Conservation (phyloP, 1,140 invertebrate genomes). For the Bicyclus anynana region DNA sequence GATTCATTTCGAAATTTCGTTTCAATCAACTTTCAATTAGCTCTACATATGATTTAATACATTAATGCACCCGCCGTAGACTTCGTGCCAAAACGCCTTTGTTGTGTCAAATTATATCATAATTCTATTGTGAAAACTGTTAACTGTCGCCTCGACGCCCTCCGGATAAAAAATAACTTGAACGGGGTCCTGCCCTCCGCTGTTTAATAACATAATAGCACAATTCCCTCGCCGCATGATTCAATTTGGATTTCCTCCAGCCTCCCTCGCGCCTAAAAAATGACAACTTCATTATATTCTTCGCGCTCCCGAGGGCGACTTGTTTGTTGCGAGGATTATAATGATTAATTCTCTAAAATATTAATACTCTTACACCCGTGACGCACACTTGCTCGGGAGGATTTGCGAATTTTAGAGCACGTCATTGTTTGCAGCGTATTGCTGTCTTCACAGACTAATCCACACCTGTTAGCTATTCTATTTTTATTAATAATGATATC, state of each 20-base stretch:
- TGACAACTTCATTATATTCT: constrained; percentile 77
- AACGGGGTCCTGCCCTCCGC: constrained; percentile 74
- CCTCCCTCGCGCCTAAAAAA: constrained; percentile 74
- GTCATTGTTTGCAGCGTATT: constrained; percentile 36
- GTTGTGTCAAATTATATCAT: constrained; percentile 75
- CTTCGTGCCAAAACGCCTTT: constrained; percentile 44
- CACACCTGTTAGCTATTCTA: background rate
- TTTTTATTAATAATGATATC: too few species aligned
- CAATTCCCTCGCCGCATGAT: constrained; percentile 79
- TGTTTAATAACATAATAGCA: constrained; percentile 80
- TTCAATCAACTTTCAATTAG: background rate
- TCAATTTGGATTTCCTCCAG: constrained; percentile 79
- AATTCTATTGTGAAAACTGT: constrained; percentile 76
- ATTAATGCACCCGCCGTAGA: constrained; percentile 36
- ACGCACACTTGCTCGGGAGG: constrained; percentile 60
- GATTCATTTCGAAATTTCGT: background rate
- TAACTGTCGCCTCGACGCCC: constrained; percentile 70
- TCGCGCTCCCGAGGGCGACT: constrained; percentile 66
- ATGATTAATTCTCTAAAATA: constrained; percentile 76
- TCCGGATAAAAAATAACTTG: constrained; percentile 60
- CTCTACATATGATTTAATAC: background rate
- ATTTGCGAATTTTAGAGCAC: constrained; percentile 55
- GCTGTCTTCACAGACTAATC: background rate
- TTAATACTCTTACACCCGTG: constrained; percentile 68
- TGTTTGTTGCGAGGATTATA: constrained; percentile 77